phyloP scores from a whole-genome alignment of 2,888 invertebrate species.

The Prosopocoilus inquinatus region DNA sequence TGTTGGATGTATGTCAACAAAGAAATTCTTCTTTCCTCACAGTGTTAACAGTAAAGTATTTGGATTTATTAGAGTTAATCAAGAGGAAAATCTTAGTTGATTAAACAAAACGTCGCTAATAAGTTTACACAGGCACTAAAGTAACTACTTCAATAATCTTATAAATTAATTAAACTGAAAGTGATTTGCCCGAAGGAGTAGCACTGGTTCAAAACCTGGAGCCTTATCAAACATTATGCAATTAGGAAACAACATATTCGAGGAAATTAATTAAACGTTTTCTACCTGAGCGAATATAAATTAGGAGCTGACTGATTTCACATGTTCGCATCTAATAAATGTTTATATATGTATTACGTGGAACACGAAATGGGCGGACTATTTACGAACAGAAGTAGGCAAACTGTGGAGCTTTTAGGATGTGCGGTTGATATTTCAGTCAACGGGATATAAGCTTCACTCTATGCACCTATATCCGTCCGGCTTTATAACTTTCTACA shows the following conservation, averaged over 20 bases:
- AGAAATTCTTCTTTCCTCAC: too few species aligned
- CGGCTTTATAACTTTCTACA: constrained; percentile 1
- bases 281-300: constrained; percentile 18
- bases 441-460: constrained; percentile 3
- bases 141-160: constrained; percentile 1
- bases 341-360: constrained; percentile 24
- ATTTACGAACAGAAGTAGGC: constrained; percentile 22
- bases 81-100: too few species aligned
- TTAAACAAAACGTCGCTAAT: too few species aligned
- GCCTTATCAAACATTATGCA: constrained; percentile 14
- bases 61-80: too few species aligned
- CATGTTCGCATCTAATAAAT: constrained; percentile 26
- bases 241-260: constrained; percentile 21
- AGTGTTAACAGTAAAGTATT: too few species aligned
- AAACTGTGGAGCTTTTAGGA: constrained; percentile 15
- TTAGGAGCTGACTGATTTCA: constrained; percentile 18
- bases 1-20: too few species aligned
- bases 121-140: too few species aligned
- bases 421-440: constrained; percentile 11
- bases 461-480: constrained; percentile 1
- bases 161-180: constrained; percentile 1
- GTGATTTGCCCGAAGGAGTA: not conserved
- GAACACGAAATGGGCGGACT: constrained; percentile 25
- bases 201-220: constrained; percentile 6
- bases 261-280: constrained; percentile 23